phyloP scores from a whole-genome alignment of 1,140 invertebrate genomes.

The Meloidogyne floridensis region DNA sequence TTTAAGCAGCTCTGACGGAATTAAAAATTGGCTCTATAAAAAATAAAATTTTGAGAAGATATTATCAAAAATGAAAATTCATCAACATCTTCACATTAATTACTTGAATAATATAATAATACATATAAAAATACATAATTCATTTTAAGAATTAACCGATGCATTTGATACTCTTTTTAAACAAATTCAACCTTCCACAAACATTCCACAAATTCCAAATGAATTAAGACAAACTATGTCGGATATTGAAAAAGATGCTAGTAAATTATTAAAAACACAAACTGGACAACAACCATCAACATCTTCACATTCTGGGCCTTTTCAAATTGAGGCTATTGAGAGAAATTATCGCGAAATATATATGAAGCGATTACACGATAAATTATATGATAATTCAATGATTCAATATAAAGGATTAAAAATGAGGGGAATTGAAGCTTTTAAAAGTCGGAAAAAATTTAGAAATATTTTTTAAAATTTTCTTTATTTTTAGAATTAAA shows the following conservation, averaged over 20 bases:
- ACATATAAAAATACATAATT: too few species aligned
- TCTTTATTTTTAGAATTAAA: background rate
- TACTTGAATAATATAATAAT: too few species aligned
- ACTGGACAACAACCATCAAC: background rate
- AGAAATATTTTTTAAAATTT: background rate
- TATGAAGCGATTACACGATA: background rate
- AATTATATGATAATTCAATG: background rate
- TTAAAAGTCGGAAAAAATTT: background rate
- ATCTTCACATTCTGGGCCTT: background rate
- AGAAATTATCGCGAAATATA: background rate
- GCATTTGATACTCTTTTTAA: background rate
- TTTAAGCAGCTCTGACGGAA: too few species aligned
- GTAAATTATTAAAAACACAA: background rate
- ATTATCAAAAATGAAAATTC: too few species aligned
- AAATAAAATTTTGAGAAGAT: too few species aligned
- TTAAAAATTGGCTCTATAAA: too few species aligned
- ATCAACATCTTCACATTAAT: too few species aligned
- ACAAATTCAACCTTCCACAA: background rate
- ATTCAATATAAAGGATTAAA: constrained; percentile 2
- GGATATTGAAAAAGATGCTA: background rate
- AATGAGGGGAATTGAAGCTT: background rate
- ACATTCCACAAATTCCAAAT: constrained; percentile 7
- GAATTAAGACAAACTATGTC: constrained; percentile 9
- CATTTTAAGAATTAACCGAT: constrained; percentile 1
- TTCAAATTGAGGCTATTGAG: background rate